Conservation (phyloP, 2,797 vertebrate genomes). For the Dromococcyx pavoninus region DNA sequence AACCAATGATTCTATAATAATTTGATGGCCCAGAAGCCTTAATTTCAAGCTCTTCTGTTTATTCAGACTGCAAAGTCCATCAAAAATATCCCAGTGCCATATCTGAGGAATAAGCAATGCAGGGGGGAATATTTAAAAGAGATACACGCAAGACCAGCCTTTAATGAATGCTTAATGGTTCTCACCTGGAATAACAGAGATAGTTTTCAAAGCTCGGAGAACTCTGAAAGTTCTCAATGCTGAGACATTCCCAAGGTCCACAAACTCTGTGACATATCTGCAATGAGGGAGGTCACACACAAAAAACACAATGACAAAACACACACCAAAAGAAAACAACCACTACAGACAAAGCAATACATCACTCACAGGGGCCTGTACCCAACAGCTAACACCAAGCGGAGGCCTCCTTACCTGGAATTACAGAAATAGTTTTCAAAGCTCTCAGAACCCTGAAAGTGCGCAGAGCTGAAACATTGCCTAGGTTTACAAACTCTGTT, state of each 20-base stretch:
- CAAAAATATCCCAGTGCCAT: conserved; percentile 82
- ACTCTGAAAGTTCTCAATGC: conserved; percentile 99
- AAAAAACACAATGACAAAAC: conserved; percentile 93
- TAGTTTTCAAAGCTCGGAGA: conserved; percentile 99
- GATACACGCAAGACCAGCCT: conserved; percentile 76
- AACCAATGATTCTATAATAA: too few relatives aligned
- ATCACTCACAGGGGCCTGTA: conserved; percentile 91
- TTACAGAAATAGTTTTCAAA: conserved; percentile 99
- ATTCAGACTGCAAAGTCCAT: conserved; percentile 89
- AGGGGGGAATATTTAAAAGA: conserved; percentile 62
- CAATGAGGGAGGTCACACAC: conserved; percentile 99
- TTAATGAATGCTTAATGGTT: conserved; percentile 83
- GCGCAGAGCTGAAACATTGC: conserved; percentile 99
- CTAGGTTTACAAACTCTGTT: conserved; percentile 99
- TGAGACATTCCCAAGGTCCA: conserved; percentile 99
- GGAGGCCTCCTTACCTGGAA: conserved; percentile 89
- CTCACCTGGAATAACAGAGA: conserved; percentile 99
- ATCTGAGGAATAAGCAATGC: conserved; percentile 79
- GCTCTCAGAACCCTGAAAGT: conserved; percentile 85
- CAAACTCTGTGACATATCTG: conserved; percentile 99
- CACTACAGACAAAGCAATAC: conserved; percentile 85
- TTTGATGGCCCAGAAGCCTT: neutral
- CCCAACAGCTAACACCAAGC: conserved; percentile 92
- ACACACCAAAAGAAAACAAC: conserved; percentile 85
- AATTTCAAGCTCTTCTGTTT: neutral